A percentile compares a stretch with the other conserved stretches of the same genome.
These are phyloP conservation scores for Caenorhabditis briggsae DNA, from an alignment of 1,140 invertebrate genomes.

Conservation along the genomic window DNA sequence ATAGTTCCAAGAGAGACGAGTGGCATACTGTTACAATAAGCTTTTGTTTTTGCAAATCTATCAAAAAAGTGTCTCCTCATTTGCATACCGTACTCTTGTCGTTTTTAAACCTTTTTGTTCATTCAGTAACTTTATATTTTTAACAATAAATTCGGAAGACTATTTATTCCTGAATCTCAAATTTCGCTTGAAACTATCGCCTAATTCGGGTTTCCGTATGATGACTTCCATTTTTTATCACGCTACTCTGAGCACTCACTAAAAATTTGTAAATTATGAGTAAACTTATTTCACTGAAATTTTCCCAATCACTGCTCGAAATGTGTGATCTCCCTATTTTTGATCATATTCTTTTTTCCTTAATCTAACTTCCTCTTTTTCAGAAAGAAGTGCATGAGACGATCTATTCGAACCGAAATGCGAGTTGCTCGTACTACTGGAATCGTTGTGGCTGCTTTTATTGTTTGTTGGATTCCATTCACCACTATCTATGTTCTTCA, in stretches of 20 bases:
- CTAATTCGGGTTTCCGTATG: too few relatives aligned
- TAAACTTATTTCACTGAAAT: slow-evolving; percentile 11
- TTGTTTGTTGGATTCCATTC: slow-evolving; percentile 93
- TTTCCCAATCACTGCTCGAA: slow-evolving; percentile 4
- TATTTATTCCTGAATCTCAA: too few relatives aligned
- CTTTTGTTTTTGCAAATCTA: not conserved
- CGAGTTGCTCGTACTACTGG: slow-evolving; percentile 86
- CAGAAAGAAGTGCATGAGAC: slow-evolving; percentile 50
- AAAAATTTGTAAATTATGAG: not conserved
- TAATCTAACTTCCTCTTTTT: not conserved
- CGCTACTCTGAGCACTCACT: too few relatives aligned
- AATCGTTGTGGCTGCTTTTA: slow-evolving; percentile 93
- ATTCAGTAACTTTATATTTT: not conserved
- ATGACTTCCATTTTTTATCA: not conserved
- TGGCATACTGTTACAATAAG: not conserved
- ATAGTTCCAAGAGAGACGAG: not conserved
- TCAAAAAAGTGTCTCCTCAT: not conserved
- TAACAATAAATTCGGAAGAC: too few relatives aligned
- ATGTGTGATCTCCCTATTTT: not conserved
- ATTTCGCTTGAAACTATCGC: too few relatives aligned
- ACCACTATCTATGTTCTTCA: slow-evolving; percentile 76
- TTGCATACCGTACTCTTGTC: not conserved
- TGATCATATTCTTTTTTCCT: not conserved
- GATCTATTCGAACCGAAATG: slow-evolving; percentile 72
- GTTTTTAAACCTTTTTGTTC: not conserved